Base-by-base conservation (phyloP, 53 echinoderm and acorn worm species). In the Astropecten irregularis region DNA sequence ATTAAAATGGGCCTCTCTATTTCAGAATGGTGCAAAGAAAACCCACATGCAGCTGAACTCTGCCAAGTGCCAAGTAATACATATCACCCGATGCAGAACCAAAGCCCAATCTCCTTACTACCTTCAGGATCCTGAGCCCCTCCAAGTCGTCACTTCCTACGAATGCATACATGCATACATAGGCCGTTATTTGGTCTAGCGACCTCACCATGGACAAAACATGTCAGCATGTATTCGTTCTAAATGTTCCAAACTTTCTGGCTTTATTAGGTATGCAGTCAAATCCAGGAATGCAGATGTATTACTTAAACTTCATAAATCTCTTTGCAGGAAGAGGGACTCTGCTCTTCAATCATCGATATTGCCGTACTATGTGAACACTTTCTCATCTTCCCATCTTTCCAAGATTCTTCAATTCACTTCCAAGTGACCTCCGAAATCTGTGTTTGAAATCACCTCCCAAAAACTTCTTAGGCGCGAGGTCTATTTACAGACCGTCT, bases 161-260 rank as follows among this genome's bases (percentile, higher is more conserved):
- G 11, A 64, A 34, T 51, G 20, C 51, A 9, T n/a, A n/a, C n/a
- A n/a, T n/a, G n/a, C n/a, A n/a, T n/a, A n/a, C 15, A 51, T 1
- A 51, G 51, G 51, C n/a, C 15, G 51, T 0, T 51, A 51, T 51
- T 51, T 29, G 33, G 2, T 64, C 64, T 15, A 64, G 32, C 2
- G 37, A 64, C 35, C 64, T 64, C 15, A 64, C 64, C 64, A n/a
- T 64, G 64, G 64, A 35, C 64, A 33, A 64, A 64, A 64, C 64
- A 64, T n/a, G 64, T 35, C 13, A 18, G n/a, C 11, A 53, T 53
- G 53, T 20, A 36, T 64, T 36, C 35, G 2, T 51, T 51, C 51
- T 51, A 51, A 51, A 16, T 51, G 51, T 51, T 51, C 51, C 9
- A 51, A 51, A 51, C 51, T 0, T 16, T 8, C 51, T 11, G 51